Conservation (phyloP, 2,888 invertebrate species). For the Cephus sareptanus region DNA sequence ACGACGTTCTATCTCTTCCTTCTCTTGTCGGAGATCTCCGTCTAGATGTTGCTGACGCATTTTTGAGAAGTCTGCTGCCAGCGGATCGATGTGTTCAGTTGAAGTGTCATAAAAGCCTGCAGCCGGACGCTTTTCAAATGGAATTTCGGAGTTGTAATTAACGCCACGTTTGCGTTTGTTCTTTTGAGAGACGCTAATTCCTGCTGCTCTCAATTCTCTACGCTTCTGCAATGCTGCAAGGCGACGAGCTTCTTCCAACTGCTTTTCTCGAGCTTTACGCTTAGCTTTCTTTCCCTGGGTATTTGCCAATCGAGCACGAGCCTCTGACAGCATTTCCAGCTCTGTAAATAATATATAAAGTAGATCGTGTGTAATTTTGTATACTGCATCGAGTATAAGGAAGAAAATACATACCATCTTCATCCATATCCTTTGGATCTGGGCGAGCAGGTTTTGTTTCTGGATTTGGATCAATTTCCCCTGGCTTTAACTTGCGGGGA, state of each 20-base stretch:
- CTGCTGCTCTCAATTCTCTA: constrained; percentile 96
- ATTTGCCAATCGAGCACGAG: constrained; percentile 96
- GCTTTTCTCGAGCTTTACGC: constrained; percentile 96
- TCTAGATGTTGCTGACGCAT: constrained; percentile 93
- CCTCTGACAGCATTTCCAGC: constrained; percentile 99
- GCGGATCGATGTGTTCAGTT: constrained; percentile 87
- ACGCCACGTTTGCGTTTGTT: constrained; percentile 91
- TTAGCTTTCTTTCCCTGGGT: constrained; percentile 97
- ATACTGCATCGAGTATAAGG: not conserved
- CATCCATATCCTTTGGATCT: constrained; percentile 99
- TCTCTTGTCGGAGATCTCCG: constrained; percentile 89
- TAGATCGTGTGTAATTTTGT: not conserved
- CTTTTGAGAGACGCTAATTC: constrained; percentile 80
- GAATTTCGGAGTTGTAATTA: constrained; percentile 97
- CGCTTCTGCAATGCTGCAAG: constrained; percentile 97
- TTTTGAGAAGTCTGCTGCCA: constrained; percentile 89
- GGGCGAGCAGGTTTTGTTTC: constrained; percentile 99
- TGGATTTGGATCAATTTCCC: constrained; percentile 99
- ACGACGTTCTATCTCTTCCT: constrained; percentile 92
- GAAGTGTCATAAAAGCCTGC: constrained; percentile 96
- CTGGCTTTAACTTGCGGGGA: constrained; percentile 96
- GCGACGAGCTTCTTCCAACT: constrained; percentile 96
- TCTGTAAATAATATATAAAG: constrained; percentile 70
- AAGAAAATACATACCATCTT: constrained; percentile 80
- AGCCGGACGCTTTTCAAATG: constrained; percentile 95